Base-by-base conservation (phyloP, 2,113 vertebrate species). In the Chaetodon auriga region DNA sequence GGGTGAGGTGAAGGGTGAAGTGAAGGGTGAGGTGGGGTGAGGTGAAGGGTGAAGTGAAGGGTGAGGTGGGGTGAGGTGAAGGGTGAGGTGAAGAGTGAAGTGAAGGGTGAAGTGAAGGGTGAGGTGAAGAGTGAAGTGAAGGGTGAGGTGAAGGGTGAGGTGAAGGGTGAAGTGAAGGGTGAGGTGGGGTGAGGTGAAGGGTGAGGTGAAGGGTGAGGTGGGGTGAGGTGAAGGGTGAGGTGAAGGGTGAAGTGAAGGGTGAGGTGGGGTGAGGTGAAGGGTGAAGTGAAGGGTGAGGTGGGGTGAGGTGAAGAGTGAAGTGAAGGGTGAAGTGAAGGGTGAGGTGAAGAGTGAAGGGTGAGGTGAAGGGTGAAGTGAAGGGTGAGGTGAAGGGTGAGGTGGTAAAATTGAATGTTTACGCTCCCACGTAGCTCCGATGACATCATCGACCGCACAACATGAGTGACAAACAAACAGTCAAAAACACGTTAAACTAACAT, bases 371-470 rank as follows among this genome's bases (percentile, higher is more conserved):
- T n/a, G n/a, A n/a, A n/a, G n/a, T n/a, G n/a, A n/a, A n/a, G 57
- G 65, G 46, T 6, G 15, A 69, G 55, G 66, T 66, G 80, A 77
- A 51, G 65, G 9, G 43, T 86, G 78, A 68, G 5, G 4, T 0
- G 13, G 21, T 60, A 76, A 76, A 76, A 60, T 21, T 75, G n/a
- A 80, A 80, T 72, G 61, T 86, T 89, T 86, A 88, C 80, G 81
- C 72, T 84, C 81, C 81, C 75, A 61, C 48, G 83, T 60, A 19
- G 83, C 76, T 88, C 90, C 66, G 68, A 78, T 82, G 88, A 83
- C 83, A 60, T 90, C 88, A 79, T 51, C 66, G 77, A 77, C 78
- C 66, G 83, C 83, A 75, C 68, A 82, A 78, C 35, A 63, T 72
- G 61, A 65, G 48, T 75, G 62, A 80, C 68, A 87, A 36, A 84